Evolutionary conservation across 2,888 invertebrate genomes (phyloP).

Genomic region (Ichneumon xanthorius): DNA sequence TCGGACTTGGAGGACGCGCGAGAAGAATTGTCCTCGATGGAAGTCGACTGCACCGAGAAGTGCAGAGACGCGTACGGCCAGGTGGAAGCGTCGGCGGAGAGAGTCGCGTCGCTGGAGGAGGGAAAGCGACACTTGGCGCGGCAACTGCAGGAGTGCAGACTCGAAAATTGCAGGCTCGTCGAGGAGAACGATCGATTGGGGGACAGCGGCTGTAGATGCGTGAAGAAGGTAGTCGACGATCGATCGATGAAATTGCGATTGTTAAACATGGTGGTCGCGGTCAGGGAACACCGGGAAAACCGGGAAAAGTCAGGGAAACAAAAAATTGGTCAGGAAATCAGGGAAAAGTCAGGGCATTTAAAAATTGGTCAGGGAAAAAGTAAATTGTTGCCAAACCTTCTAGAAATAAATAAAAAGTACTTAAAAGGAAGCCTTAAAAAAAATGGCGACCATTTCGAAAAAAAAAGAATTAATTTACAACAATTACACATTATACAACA

Average conservation of each 20-base stretch:
- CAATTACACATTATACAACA: too few relatives aligned
- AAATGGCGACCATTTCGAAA: too few relatives aligned
- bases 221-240: conserved; percentile 73
- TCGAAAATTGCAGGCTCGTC: conserved; percentile 74
- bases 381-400: too few relatives aligned
- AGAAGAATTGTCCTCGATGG: conserved; percentile 71
- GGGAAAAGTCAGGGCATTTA: too few relatives aligned
- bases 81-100: conserved; percentile 72
- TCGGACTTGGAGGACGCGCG: conserved; percentile 73
- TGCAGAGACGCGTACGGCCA: conserved; percentile 66
- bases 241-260: neutral
- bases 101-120: conserved; percentile 72
- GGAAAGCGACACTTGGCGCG: conserved; percentile 72
- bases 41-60: conserved; percentile 70
- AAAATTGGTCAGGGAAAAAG: too few relatives aligned
- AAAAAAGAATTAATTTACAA: too few relatives aligned
- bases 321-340: too few relatives aligned
- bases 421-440: too few relatives aligned
- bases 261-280: neutral
- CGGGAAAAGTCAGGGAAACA: too few relatives aligned
- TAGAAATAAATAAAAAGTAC: too few relatives aligned
- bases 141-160: conserved; percentile 75
- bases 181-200: conserved; percentile 76
- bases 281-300: too few relatives aligned
- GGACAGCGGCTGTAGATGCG: conserved; percentile 75